These are phyloP conservation scores for Oncorhynchus keta DNA, from an alignment of 2,113 vertebrate species.

Conservation along the genomic window DNA sequence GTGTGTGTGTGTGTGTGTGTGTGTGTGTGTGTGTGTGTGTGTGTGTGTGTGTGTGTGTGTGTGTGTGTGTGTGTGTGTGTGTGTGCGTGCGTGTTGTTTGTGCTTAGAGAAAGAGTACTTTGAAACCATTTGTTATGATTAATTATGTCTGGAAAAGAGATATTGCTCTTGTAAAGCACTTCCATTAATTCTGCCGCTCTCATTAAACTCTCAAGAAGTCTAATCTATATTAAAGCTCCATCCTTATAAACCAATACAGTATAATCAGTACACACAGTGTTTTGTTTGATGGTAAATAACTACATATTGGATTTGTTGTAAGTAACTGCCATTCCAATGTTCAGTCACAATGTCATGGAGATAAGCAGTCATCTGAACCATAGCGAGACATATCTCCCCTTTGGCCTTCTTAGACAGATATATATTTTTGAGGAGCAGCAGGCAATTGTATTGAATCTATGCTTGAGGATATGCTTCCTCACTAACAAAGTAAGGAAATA, in stretches of 20 bases:
- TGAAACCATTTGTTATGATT: conserved; percentile 50
- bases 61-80: too few relatives aligned
- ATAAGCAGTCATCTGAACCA: too few relatives aligned
- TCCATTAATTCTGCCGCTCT: conserved; percentile 51
- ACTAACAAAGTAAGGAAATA: conserved; percentile 12
- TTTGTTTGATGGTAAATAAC: not conserved
- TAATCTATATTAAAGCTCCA: conserved; percentile 1
- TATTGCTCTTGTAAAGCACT: conserved; percentile 31
- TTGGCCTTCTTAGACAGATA: too few relatives aligned
- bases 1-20: conserved; percentile 5
- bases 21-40: conserved; percentile 17
- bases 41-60: not conserved
- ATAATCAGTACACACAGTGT: not conserved
- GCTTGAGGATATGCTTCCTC: conserved; percentile 10
- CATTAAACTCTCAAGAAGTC: conserved; percentile 42
- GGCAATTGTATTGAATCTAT: conserved; percentile 17
- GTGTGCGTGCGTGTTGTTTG: not conserved
- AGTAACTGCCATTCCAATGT: not conserved
- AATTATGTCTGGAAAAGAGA: conserved; percentile 48
- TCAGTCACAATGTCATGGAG: not conserved
- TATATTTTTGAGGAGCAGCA: too few relatives aligned
- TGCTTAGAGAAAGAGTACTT: conserved; percentile 60
- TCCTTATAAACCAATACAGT: not conserved
- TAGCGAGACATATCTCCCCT: too few relatives aligned
- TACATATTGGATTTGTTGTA: not conserved